Evolutionary conservation across 2,113 vertebrate species (phyloP).

Genomic region (Laticauda colubrina): DNA sequence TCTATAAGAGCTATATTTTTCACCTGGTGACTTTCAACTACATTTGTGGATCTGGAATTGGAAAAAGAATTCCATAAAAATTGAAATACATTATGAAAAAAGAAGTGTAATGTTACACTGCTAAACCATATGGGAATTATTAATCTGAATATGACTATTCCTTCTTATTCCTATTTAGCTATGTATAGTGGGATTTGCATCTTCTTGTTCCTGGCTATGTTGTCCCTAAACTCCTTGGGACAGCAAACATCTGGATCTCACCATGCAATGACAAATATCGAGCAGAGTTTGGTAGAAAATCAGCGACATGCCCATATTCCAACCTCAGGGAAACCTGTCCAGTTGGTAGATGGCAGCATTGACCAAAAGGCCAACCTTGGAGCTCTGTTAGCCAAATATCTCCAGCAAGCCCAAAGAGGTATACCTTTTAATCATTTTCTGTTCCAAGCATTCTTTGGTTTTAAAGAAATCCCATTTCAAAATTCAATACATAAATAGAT

Average conservation of each 20-base stretch:
- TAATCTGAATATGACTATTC: rapidly evolving
- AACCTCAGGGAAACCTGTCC: constrained; percentile 64
- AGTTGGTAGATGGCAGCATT: constrained; percentile 60
- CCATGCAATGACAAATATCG: constrained; percentile 55
- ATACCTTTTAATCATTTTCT: constrained; percentile 1
- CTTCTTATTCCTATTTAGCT: constrained; percentile 54
- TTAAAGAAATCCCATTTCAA: neutral
- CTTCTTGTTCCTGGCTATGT: constrained; percentile 80
- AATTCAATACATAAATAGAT: neutral
- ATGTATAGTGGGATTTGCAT: constrained; percentile 84
- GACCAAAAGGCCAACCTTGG: constrained; percentile 81
- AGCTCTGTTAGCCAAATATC: constrained; percentile 83
- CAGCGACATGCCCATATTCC: constrained; percentile 69
- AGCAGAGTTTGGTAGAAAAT: constrained; percentile 52
- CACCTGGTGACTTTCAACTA: neutral
- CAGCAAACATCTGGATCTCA: constrained; percentile 68
- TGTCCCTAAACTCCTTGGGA: constrained; percentile 77
- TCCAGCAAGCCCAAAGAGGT: constrained; percentile 89
- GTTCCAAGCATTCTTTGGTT: neutral
- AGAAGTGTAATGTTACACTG: neutral
- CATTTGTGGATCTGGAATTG: neutral
- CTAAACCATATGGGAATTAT: neutral
- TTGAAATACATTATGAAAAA: neutral
- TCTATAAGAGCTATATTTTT: neutral
- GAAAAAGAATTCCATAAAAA: neutral